Evolutionary conservation across 2,888 invertebrate species (phyloP).

Genomic region (Dascillus cervinus): DNA sequence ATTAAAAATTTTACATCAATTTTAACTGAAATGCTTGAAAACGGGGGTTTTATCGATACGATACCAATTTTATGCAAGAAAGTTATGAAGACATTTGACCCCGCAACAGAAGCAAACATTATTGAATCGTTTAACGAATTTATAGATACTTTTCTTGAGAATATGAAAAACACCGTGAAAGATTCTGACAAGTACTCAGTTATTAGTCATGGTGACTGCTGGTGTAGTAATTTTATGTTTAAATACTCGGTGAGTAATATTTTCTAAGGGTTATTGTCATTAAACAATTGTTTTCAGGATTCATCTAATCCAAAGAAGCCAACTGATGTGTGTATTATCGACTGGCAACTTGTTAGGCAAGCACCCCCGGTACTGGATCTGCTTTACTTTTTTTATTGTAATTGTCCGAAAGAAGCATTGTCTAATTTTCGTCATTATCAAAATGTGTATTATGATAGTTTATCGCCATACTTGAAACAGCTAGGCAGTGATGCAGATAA

Average conservation of each 20-base stretch:
- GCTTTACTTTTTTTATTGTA: conserved; percentile 32
- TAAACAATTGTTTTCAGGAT: conserved; percentile 10
- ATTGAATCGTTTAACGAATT: conserved; percentile 2
- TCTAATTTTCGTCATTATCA: conserved; percentile 28
- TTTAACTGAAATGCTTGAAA: too few relatives aligned
- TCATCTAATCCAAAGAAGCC: conserved; percentile 11
- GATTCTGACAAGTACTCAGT: conserved; percentile 2
- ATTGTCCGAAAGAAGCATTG: conserved; percentile 25
- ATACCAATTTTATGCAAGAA: neutral
- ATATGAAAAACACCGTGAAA: neutral
- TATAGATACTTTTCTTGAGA: conserved; percentile 2
- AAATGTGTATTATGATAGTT: conserved; percentile 28
- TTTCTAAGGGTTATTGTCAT: neutral
- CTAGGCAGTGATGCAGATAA: conserved; percentile 24
- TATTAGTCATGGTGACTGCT: conserved; percentile 14
- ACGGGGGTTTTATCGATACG: neutral
- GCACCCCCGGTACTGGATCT: conserved; percentile 30
- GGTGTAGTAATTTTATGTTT: conserved; percentile 16
- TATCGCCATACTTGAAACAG: conserved; percentile 21
- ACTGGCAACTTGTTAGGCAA: conserved; percentile 23
- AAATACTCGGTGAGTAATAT: conserved; percentile 13
- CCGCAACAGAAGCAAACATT: conserved; percentile 2
- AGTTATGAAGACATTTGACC: conserved; percentile 4
- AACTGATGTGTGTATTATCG: conserved; percentile 22
- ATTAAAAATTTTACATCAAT: conserved; percentile 4